These are phyloP conservation scores for Axea sp. DNA, from an alignment of 2,888 invertebrate species.

Conservation along the genomic window DNA sequence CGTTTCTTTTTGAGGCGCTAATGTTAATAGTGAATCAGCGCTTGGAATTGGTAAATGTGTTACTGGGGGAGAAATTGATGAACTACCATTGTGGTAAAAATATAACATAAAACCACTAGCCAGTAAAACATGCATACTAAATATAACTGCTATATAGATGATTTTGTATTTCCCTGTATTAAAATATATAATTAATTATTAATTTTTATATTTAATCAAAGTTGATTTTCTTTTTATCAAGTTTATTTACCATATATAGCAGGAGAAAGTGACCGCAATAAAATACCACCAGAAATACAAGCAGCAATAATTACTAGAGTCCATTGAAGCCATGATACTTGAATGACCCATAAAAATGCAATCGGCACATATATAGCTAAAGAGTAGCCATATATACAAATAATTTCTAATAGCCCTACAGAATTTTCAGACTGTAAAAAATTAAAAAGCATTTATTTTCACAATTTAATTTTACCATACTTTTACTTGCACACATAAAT, in stretches of 20 bases:
- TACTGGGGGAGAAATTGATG: too few species aligned
- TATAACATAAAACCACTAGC: conserved; percentile 93
- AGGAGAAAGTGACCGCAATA: conserved; percentile 90
- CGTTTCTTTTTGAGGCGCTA: too few species aligned
- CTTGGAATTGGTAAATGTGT: too few species aligned
- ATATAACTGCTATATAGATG: conserved; percentile 84
- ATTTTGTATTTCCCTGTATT: conserved; percentile 82
- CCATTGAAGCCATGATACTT: conserved; percentile 92
- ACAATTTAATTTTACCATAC: too few species aligned
- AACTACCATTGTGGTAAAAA: conserved; percentile 86
- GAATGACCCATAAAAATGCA: conserved; percentile 94
- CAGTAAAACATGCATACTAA: conserved; percentile 88
- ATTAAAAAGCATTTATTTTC: too few species aligned
- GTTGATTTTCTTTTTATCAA: too few species aligned
- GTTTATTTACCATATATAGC: conserved; percentile 81
- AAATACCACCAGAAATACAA: conserved; percentile 90
- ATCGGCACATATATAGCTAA: conserved; percentile 96
- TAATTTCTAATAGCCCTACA: conserved; percentile 89
- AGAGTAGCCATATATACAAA: conserved; percentile 97
- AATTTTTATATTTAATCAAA: too few species aligned
- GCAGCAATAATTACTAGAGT: conserved; percentile 90
- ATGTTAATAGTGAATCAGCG: too few species aligned
- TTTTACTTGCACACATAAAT: too few species aligned
- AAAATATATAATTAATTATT: conserved; percentile 25
- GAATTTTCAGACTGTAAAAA: conserved; percentile 79